A percentile compares a stretch with the other conserved stretches of the same genome.
Evolutionary conservation across 2,888 invertebrate genomes (phyloP).

Genomic region (Neria commutata): DNA sequence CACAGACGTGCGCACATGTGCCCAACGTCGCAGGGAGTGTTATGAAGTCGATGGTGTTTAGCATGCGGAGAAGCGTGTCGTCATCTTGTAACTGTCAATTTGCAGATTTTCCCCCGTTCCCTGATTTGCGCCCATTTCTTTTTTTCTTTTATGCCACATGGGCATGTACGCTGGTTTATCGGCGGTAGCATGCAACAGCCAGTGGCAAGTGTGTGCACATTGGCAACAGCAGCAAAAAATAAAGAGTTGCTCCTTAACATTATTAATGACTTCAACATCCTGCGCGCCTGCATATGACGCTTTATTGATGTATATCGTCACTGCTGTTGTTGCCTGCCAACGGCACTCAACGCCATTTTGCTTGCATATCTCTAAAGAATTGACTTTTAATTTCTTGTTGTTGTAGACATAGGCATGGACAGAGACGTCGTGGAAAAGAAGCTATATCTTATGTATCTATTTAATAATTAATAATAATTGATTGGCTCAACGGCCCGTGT

Average conservation of each 20-base stretch:
- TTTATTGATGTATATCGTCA: neutral
- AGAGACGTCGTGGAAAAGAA: too few species aligned
- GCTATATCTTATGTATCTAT: too few species aligned
- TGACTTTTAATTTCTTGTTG: too few species aligned
- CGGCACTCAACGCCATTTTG: too few species aligned
- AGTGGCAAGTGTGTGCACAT: neutral
- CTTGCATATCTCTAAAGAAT: too few species aligned
- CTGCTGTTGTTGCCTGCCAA: too few species aligned
- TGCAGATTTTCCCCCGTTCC: neutral
- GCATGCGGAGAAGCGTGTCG: neutral
- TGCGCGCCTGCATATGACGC: constrained; percentile 6
- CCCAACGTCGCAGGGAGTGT: too few species aligned
- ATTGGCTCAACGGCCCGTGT: too few species aligned
- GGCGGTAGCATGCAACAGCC: neutral
- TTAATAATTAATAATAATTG: too few species aligned
- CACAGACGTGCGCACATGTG: neutral
- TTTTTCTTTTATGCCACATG: neutral
- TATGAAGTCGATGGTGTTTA: neutral
- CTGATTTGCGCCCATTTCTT: neutral
- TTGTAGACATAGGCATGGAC: too few species aligned
- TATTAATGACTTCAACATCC: constrained; percentile 22
- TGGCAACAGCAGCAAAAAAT: neutral
- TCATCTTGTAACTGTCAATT: constrained; percentile 1
- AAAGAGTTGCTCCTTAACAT: constrained; percentile 3
- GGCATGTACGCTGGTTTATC: neutral